Base-by-base conservation (phyloP, 2,888 invertebrate species). In the Catocala fraxini region DNA sequence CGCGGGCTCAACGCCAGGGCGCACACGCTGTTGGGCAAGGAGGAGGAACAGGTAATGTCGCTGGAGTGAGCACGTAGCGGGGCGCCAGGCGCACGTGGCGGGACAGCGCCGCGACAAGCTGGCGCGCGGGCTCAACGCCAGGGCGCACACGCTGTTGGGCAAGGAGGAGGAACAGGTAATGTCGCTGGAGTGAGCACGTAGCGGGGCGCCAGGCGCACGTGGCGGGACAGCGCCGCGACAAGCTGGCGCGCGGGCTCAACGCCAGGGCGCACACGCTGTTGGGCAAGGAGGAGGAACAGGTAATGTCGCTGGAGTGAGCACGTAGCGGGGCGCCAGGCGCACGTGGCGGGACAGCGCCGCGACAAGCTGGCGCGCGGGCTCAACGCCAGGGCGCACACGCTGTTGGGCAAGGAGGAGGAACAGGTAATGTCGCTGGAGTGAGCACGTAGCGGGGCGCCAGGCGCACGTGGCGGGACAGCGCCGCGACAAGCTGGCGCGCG, bases 181-280 rank as follows among this genome's bases (percentile, higher is more conserved):
- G 35, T 39, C 6, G 35, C 9, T 9, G 35, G 7, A 39, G 25
- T 9, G 9, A 4, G 56, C n/a, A 15, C 13, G 35, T 1, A 1
- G 7, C 13, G 13, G 11, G n/a, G 35, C 6, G 35, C 7, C 95
- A 25, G 25, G 25, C 25, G 25, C 25, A 15, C 13, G 35, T 6
- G 12, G 7, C 13, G 13, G 11, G n/a, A 43, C 11, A 39, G 35
- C 6, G 35, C 7, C 95, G 95, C 57, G 96, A 96, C 66, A 95
- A 95, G 84, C 94, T 98, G 78, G 95, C 96, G 62, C 89, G 92
- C 1, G 92, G 92, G 0, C 87, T 92, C 67, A 90, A 90, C 88
- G 96, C 97, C 59, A 95, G 97, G 76, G 98, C 98, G 0, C 98
- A 99, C 95, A 97, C 96, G 85, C 95, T 98, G 89, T 93, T 98